Base-by-base conservation (phyloP, 2,888 invertebrate genomes). In the Alviniconcha strummeri region DNA sequence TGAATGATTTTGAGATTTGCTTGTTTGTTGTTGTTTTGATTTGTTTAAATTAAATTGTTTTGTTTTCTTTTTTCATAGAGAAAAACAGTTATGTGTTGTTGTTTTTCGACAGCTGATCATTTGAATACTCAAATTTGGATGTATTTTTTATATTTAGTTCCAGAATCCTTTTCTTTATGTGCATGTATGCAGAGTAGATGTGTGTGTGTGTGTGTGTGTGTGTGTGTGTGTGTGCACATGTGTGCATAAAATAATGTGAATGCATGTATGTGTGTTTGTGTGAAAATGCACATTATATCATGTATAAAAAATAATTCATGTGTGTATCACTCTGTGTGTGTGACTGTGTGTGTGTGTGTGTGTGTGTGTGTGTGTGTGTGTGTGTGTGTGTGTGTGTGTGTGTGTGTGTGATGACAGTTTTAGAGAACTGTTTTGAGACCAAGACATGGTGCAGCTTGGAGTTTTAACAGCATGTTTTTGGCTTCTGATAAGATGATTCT, bases 181-280 rank as follows among this genome's bases (percentile, higher is more conserved):
- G 75, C 54, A 17, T 75, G 75, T 75, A 54, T 75, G 75, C 54
- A 8, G 54, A 8, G 54, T 4, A 54, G 52, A 54, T 75, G 75
- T 75, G 54, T 75, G 75, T 75, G 75, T 75, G 75, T 75, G 75
- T 75, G 54, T 75, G 75, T 75, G 74, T 75, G 74, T 75, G 74
- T 75, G 54, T 75, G 75, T 75, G 75, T 75, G 54, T 75, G 54
- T 54, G 75, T 54, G 75, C 54, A 54, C 54, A 13, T 55, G 55
- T 75, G 11, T 75, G 54, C 15, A 54, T 11, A 54, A 5, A 6
- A 54, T 11, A 54, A 15, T 56, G 9, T 76, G 76, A 56, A n/a
- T 76, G 76, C 56, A n/a, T 76, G 76, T 76, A 7, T 56, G 76
- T 76, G 56, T n/a, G 76, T 76, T 15, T 76, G 56, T 36, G 72